These are phyloP conservation scores for Pogonocherus hispidulus DNA, from an alignment of 2,888 invertebrate genomes.

Conservation along the genomic window DNA sequence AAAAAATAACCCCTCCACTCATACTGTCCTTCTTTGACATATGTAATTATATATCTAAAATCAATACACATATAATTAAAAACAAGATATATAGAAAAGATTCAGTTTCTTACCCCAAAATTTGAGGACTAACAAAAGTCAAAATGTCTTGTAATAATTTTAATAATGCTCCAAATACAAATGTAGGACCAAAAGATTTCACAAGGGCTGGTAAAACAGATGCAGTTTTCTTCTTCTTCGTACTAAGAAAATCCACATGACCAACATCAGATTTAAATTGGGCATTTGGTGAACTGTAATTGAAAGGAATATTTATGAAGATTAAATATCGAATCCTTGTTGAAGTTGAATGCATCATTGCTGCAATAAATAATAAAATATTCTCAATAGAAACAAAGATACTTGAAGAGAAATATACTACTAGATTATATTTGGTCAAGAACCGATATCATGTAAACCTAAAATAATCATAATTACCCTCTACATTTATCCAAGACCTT, in stretches of 20 bases:
- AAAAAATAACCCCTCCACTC: conserved; percentile 92
- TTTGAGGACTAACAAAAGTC: conserved; percentile 91
- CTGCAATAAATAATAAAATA: no score
- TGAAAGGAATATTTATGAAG: conserved; percentile 30
- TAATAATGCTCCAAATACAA: conserved; percentile 86
- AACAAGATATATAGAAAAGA: background rate
- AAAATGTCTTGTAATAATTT: conserved; percentile 88
- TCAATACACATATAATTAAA: background rate
- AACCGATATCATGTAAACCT: no score
- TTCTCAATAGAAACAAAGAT: no score
- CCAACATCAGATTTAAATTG: conserved; percentile 79
- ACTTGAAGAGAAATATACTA: no score
- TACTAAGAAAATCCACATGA: conserved; percentile 81
- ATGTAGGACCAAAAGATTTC: conserved; percentile 89
- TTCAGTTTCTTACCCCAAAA: conserved; percentile 85
- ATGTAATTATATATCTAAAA: conserved; percentile 79
- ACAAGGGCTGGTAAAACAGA: conserved; percentile 89
- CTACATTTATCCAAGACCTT: conserved; percentile 76
- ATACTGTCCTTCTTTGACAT: conserved; percentile 75
- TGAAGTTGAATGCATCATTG: no score
- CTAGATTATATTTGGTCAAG: no score
- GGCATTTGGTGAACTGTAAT: conserved; percentile 59
- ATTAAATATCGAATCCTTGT: no score
- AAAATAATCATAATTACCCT: conserved; percentile 66
- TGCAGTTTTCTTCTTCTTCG: conserved; percentile 78